Conservation (phyloP, 2,888 invertebrate species). For the Onthophagus sagittarius region DNA sequence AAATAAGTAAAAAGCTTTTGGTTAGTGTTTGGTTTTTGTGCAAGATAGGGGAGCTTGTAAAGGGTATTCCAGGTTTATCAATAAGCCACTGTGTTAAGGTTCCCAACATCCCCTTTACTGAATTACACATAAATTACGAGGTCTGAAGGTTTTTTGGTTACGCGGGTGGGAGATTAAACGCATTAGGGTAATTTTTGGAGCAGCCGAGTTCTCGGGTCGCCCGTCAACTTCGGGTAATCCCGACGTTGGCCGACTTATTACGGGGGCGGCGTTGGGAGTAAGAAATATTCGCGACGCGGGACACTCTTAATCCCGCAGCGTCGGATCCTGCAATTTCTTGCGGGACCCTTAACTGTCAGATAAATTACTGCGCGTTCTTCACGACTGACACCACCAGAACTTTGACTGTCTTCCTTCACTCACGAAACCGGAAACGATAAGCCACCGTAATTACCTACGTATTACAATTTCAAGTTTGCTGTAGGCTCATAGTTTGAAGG, state of each 20-base stretch:
- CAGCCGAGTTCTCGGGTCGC: not conserved
- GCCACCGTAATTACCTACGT: too few species aligned
- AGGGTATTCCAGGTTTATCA: not conserved
- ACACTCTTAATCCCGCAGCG: not conserved
- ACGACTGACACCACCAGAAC: not conserved
- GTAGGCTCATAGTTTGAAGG: not conserved
- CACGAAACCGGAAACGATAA: too few species aligned
- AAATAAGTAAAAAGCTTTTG: too few species aligned
- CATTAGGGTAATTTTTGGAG: not conserved
- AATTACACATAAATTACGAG: not conserved
- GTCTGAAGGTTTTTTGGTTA: not conserved
- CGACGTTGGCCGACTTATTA: not conserved
- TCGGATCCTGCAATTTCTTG: not conserved
- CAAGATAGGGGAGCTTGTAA: not conserved
- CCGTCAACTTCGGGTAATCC: not conserved
- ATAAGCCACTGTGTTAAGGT: not conserved
- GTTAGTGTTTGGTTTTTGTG: too few species aligned
- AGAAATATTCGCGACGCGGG: not conserved
- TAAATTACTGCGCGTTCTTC: not conserved
- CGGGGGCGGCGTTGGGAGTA: not conserved
- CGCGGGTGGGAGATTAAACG: not conserved
- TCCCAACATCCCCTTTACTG: not conserved
- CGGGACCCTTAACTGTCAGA: not conserved
- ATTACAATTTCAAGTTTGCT: not conserved
- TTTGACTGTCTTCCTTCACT: not conserved